Base-by-base conservation (phyloP, 1,140 invertebrate genomes). In the Caenorhabditis latens region DNA sequence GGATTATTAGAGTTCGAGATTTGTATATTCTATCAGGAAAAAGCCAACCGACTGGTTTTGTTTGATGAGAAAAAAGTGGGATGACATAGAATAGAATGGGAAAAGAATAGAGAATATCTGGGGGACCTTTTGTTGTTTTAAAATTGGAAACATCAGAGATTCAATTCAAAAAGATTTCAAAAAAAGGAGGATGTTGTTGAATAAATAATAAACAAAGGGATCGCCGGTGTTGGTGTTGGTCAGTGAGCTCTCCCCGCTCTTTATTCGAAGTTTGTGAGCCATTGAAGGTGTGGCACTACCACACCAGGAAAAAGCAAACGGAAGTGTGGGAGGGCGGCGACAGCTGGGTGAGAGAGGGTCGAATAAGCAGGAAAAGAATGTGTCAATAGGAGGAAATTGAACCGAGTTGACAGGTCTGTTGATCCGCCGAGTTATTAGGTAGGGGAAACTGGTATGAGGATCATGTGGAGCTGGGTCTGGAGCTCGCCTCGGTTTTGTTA, bases 181-280 rank as follows among this genome's bases (percentile, higher is more conserved):
- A 63, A 24, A 8, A 19, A 46, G 11, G n/a, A 24, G 32, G 42
- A 43, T 46, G 40, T 79, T 79, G 71, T 79, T 50, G 21, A 79
- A 79, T 79, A 79, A 79, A 79, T 79, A 79, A 79, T 79, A 50
- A 79, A 79, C 71, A 79, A 79, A 5, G 5, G 65, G 46, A 71
- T 50, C 40, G 6, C 24, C 32, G 21, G 61, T 71, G 43, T 9
- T 71, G 67, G 43, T 7, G 6, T 7, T 79, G 71, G 71, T 79
- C 71, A 79, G 14, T 50, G 46, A 79, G 43, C 46, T n/a, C 46
- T 16, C 46, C 46, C 19, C 65, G 4, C 11, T n/a, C 32, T 32
- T 32, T 32, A 32, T 58, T n/a, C 55, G 65, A 55, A 61, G 4
- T 42, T 58, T 84, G 24, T 43, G 55, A 48, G 83, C 40, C 40